These are phyloP conservation scores for Arvicanthis niloticus DNA, from an alignment of 2,113 vertebrate genomes.

Conservation along the genomic window DNA sequence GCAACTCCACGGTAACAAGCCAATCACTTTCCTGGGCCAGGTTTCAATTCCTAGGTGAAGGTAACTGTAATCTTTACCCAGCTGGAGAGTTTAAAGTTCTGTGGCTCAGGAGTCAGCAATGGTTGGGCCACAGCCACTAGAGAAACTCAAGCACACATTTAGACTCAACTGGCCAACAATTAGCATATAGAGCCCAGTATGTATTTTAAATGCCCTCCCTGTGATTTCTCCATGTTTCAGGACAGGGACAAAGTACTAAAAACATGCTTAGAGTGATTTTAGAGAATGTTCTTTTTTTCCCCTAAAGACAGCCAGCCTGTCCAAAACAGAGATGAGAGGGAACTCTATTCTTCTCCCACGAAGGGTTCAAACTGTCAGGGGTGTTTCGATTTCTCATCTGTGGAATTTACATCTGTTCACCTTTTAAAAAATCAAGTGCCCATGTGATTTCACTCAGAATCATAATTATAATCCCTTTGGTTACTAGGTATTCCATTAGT, in stretches of 20 bases:
- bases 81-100: background rate
- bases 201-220: background rate
- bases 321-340: background rate
- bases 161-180: background rate
- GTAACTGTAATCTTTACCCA: conserved; percentile 12
- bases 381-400: conserved; percentile 41
- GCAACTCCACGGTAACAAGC: conserved; percentile 24
- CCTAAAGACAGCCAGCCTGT: conserved; percentile 40
- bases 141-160: background rate
- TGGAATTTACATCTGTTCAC: background rate
- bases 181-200: background rate
- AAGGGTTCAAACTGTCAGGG: background rate
- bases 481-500: background rate
- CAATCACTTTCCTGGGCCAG: conserved; percentile 26
- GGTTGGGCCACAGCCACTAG: background rate
- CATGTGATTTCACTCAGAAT: background rate
- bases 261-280: background rate
- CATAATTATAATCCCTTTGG: background rate
- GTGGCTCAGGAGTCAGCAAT: background rate
- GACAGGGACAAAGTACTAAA: background rate
- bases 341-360: background rate
- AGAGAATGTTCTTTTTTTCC: background rate
- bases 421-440: background rate
- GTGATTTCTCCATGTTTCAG: conserved; percentile 2
- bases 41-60: conserved; percentile 24